Evolutionary conservation across 2,888 invertebrate species (phyloP), one percentile per base, ranked within the genome.

Genomic region (Rhimphoctona megacephalus): DNA sequence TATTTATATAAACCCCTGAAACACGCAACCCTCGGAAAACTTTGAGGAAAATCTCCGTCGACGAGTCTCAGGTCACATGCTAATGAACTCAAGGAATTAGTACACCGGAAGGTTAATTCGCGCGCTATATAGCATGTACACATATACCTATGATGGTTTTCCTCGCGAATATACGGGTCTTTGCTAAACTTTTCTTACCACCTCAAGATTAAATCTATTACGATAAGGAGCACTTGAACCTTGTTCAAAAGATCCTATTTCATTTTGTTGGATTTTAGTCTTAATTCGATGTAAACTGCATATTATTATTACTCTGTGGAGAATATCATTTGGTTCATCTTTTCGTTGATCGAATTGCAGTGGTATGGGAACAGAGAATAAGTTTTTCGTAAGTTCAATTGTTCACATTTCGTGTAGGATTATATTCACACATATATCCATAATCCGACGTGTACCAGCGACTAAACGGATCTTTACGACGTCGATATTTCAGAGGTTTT

Each of bases 1-100:
- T 61, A 78, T 73, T 54, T 64, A 78, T 39, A 36, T 39, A n/a
- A 39, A 22, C 36, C 43, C 14, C 4, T 80, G 46, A 52, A 79
- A 67, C 43, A 69, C 49, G 54, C 69, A 73, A 72, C 46, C 22
- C 33, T 33, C 57, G 76, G 73, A 84, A 89, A 89, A 87, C 86
- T 89, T 88, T 57, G 33, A 66, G 82, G 81, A 85, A 89, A 90
- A 89, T 89, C 88, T 89, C 85, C 67, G 80, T 76, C 83, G 85
- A 83, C 81, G 78, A 77, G 73, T 86, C 79, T 74, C 78, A 57
- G 70, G 84, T 85, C 86, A 88, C 87, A 89, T 90, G 89, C 89
- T 90, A 89, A 90, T 89, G 89, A 90, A 89, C 85, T 84, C 81
- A 52, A 80, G 87, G 85, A 90, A 90, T 90, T 89, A 90, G 87